These are phyloP conservation scores for Drosophila austrosaltans DNA, from an alignment of 2,888 invertebrate species.

Conservation along the genomic window DNA sequence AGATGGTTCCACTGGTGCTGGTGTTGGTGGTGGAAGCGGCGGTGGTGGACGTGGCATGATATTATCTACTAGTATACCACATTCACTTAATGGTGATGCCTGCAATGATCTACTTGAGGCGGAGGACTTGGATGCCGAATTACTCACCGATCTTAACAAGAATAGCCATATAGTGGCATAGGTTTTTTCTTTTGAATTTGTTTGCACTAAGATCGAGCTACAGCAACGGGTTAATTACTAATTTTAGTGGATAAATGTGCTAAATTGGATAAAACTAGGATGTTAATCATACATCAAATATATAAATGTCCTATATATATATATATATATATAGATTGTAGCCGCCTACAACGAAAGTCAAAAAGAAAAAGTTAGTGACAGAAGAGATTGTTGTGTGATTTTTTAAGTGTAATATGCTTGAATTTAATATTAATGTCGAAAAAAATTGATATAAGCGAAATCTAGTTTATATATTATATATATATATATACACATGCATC, in stretches of 20 bases:
- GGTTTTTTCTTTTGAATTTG: conserved; percentile 24
- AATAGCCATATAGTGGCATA: conserved; percentile 84
- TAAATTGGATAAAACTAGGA: conserved; percentile 52
- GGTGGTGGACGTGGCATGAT: conserved; percentile 67
- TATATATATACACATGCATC: not conserved
- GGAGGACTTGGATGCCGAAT: conserved; percentile 82
- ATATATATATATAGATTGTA: conserved; percentile 46
- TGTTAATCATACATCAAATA: conserved; percentile 63
- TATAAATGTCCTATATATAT: conserved; percentile 46
- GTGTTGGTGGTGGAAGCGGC: conserved; percentile 60
- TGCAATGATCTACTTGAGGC: conserved; percentile 81
- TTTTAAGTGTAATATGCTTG: conserved; percentile 63
- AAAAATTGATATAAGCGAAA: conserved; percentile 41
- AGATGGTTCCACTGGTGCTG: conserved; percentile 46
- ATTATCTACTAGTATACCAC: conserved; percentile 69
- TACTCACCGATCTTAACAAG: conserved; percentile 83
- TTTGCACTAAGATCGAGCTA: conserved; percentile 17
- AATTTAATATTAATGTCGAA: conserved; percentile 48
- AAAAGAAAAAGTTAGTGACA: conserved; percentile 52
- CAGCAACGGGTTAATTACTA: conserved; percentile 72
- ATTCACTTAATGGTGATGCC: conserved; percentile 81
- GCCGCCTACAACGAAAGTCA: conserved; percentile 71
- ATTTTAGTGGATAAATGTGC: conserved; percentile 72
- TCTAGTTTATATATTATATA: conserved; percentile 41
- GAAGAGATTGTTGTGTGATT: conserved; percentile 71